These are phyloP conservation scores for Leptinotarsa tumamoca DNA, from an alignment of 2,888 invertebrate genomes.

Conservation along the genomic window DNA sequence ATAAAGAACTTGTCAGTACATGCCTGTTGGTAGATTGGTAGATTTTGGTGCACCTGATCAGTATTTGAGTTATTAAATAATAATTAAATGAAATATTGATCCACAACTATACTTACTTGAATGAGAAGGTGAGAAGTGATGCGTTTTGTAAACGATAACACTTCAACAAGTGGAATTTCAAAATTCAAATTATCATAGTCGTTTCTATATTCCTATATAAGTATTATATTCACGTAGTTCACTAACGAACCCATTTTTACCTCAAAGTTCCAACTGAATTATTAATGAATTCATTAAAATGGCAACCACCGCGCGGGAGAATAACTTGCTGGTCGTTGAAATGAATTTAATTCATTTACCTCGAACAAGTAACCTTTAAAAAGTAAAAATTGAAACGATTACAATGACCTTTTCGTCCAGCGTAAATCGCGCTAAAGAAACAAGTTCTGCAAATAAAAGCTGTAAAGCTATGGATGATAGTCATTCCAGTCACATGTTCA, in stretches of 20 bases:
- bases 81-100: too few relatives aligned
- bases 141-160: too few relatives aligned
- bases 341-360: constrained; percentile 59
- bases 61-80: too few relatives aligned
- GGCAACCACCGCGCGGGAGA: constrained; percentile 26
- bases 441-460: constrained; percentile 54
- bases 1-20: too few relatives aligned
- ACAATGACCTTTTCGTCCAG: constrained; percentile 60
- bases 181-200: too few relatives aligned
- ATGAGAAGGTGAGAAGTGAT: too few relatives aligned
- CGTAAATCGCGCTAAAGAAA: constrained; percentile 56
- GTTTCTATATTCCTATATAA: neutral
- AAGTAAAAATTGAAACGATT: constrained; percentile 61
- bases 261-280: constrained; percentile 1
- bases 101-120: too few relatives aligned
- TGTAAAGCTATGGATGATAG: constrained; percentile 41
- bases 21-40: too few relatives aligned
- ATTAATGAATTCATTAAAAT: constrained; percentile 29
- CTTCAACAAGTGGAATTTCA: too few relatives aligned
- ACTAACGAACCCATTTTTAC: constrained; percentile 2
- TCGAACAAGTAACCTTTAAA: constrained; percentile 65
- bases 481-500: constrained; percentile 37
- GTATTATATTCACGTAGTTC: constrained; percentile 9
- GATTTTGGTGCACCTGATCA: too few relatives aligned
- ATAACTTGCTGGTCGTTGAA: constrained; percentile 50